A percentile compares a stretch with the other conserved stretches of the same genome.
These are phyloP conservation scores for Mastigias papua DNA, from an alignment of 30 jellyfish, hydroid and myxozoan genomes.

Conservation along the genomic window DNA sequence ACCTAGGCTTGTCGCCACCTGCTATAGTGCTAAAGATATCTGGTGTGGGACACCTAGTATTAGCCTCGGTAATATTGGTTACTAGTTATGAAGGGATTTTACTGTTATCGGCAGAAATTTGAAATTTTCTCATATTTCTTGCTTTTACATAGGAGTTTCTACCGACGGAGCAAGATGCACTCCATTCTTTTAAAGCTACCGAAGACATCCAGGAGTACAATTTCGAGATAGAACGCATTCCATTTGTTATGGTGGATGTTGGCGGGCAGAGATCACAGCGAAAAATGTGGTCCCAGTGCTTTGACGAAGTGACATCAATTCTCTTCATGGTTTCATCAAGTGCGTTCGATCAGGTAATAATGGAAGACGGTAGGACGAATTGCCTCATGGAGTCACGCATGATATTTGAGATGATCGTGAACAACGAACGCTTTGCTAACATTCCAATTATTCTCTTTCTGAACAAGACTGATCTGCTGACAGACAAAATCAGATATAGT, in stretches of 20 bases:
- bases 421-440: conserved; percentile 95
- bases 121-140: background rate
- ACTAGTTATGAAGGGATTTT: too few relatives aligned
- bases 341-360: conserved; percentile 96
- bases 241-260: conserved; percentile 98
- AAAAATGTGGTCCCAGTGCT: conserved; percentile 98
- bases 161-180: conserved; percentile 98
- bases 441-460: conserved; percentile 95
- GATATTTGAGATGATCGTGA: conserved; percentile 97
- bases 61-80: too few relatives aligned
- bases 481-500: conserved; percentile 89
- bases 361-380: conserved; percentile 97
- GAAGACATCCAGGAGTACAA: conserved; percentile 96
- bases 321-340: conserved; percentile 97
- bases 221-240: conserved; percentile 90
- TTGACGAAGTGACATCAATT: conserved; percentile 97
- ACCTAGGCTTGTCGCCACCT: too few relatives aligned
- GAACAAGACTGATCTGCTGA: conserved; percentile 97
- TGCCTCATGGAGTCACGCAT: conserved; percentile 97
- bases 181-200: conserved; percentile 96
- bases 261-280: conserved; percentile 99
- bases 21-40: too few relatives aligned
- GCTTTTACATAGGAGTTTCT: conserved; percentile 75
- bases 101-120: too few relatives aligned
- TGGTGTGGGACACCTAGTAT: too few relatives aligned